Evolutionary conservation across 2,888 invertebrate genomes (phyloP), one percentile per base, ranked within the genome.

Genomic region (Spilarctia lutea): DNA sequence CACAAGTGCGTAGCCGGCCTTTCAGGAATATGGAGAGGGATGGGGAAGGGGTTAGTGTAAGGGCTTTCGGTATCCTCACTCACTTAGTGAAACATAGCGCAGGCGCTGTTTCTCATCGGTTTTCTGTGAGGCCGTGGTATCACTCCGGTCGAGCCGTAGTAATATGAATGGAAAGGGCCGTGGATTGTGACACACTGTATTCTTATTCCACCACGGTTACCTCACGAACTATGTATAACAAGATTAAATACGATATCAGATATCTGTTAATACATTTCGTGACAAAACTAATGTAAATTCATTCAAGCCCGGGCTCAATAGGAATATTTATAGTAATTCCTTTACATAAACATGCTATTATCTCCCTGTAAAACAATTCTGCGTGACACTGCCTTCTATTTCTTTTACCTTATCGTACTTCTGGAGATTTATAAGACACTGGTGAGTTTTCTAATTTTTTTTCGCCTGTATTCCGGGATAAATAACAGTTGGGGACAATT

Each of bases 261-360:
- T 24, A 7, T 4, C 65, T 33, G 13, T 35, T 18, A 56, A 76
- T 65, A 68, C 18, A 35, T 16, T 65, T 65, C 48, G 52, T 20
- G 39, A 74, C 73, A 72, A 78, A 71, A 73, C 56, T 74, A 18
- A 73, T 75, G n/a, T 68, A 73, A 74, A 78, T 73, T 74, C 68
- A 27, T 56, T 24, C 11, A n/a, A 27, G 30, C 63, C 68, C 63
- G 35, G 35, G 60, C n/a, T 70, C 67, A 63, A 6, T 39, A 67
- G 20, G 39, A 66, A 76, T 63, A 82, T 80, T 75, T 80, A 82
- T 75, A 66, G 85, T 80, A 73, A 75, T 71, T 69, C 68, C 73
- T 70, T 75, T 72, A 65, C 83, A 81, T 81, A 85, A 85, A 83
- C 76, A 83, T 65, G 70, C 70, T 75, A 83, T 85, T 83, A 79